These are phyloP conservation scores for Elaeidobius kamerunicus DNA, from an alignment of 2,888 invertebrate genomes.

Conservation along the genomic window DNA sequence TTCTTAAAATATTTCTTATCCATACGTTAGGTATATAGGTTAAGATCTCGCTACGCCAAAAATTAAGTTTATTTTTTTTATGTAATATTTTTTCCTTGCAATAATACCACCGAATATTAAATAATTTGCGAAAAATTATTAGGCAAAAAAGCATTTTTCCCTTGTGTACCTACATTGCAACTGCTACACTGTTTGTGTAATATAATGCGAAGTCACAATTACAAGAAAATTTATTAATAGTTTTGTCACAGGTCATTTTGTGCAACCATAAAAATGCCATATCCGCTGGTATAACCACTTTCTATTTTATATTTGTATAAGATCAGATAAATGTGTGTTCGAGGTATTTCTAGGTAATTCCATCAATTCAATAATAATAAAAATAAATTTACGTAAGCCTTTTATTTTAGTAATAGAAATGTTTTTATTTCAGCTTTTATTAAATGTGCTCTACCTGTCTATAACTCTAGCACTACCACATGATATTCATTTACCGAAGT, in stretches of 20 bases:
- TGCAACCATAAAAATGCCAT: neutral
- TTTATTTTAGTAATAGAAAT: neutral
- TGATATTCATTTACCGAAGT: slow-evolving; percentile 14
- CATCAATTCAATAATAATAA: neutral
- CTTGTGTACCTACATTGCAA: no score
- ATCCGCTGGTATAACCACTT: neutral
- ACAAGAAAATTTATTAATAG: neutral
- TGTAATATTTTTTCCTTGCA: no score
- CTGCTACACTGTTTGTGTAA: no score
- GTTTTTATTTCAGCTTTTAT: slow-evolving; percentile 3
- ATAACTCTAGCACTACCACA: slow-evolving; percentile 14
- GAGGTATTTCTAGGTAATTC: neutral
- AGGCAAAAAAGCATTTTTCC: no score
- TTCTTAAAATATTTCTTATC: no score
- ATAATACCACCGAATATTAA: no score
- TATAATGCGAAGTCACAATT: no score
- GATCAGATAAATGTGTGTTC: neutral
- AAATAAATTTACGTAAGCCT: neutral
- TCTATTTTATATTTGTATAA: neutral
- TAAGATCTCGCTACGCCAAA: no score
- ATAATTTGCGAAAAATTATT: no score
- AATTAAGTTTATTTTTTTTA: no score
- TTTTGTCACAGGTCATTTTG: neutral
- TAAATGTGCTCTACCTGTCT: slow-evolving; percentile 1
- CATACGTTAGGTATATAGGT: no score